Evolutionary conservation across 2,888 invertebrate species (phyloP).

Genomic region (Salticus scenicus): DNA sequence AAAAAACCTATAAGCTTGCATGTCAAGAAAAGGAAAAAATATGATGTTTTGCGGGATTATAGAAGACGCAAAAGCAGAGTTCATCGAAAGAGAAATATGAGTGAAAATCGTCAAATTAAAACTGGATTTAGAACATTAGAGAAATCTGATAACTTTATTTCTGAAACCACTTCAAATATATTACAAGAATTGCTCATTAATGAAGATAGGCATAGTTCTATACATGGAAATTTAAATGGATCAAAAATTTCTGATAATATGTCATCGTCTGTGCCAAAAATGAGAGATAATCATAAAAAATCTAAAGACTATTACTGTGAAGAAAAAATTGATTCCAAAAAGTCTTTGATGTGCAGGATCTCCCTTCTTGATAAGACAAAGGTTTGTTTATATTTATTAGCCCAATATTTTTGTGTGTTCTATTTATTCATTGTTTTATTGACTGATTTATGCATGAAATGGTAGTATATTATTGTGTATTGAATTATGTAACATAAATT

Average conservation of each 20-base stretch:
- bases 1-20: conserved; percentile 52
- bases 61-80: conserved; percentile 39
- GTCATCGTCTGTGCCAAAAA: conserved; percentile 19
- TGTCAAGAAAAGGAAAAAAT: conserved; percentile 55
- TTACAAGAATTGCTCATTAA: conserved; percentile 58
- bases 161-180: conserved; percentile 35
- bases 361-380: conserved; percentile 42
- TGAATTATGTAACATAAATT: no score
- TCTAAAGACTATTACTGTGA: conserved; percentile 18
- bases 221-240: conserved; percentile 20
- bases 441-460: no score
- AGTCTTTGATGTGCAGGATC: conserved; percentile 36
- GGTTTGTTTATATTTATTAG: conserved; percentile 25
- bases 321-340: conserved; percentile 31
- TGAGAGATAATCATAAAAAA: conserved; percentile 26
- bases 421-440: no score
- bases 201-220: conserved; percentile 38
- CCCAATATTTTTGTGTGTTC: no score
- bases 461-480: no score
- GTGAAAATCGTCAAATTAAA: conserved; percentile 41
- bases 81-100: conserved; percentile 40
- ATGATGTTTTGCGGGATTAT: conserved; percentile 55
- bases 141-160: conserved; percentile 16
- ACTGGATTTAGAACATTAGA: conserved; percentile 19
- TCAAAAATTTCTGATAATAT: conserved; percentile 20